Conservation (phyloP, 2,797 vertebrate genomes). For the Austrolebias charrua region DNA sequence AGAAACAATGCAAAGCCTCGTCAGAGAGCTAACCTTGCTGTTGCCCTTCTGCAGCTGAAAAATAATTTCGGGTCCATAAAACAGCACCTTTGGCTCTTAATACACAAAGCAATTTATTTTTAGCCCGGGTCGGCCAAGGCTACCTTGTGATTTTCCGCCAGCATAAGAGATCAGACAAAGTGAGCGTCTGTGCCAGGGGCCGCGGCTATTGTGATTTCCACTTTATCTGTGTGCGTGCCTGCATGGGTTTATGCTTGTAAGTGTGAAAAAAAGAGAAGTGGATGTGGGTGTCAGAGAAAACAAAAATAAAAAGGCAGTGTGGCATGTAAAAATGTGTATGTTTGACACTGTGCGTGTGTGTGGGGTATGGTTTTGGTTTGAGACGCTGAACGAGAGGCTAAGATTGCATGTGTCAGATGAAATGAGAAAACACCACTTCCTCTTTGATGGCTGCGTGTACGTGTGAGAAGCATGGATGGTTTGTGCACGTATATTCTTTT, state of each 20-base stretch:
- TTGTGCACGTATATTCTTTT: constrained; percentile 47
- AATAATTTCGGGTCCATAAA: constrained; percentile 36
- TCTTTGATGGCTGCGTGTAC: constrained; percentile 55
- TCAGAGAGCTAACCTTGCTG: constrained; percentile 27
- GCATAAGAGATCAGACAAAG: constrained; percentile 43
- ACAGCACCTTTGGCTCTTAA: constrained; percentile 19
- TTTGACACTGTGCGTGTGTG: constrained; percentile 45
- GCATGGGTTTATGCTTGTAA: constrained; percentile 34
- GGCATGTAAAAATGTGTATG: constrained; percentile 55
- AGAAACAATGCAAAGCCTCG: constrained; percentile 37
- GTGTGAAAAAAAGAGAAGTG: constrained; percentile 46
- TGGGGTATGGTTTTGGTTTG: constrained; percentile 54
- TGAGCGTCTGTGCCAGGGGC: constrained; percentile 30
- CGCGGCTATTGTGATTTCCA: constrained; percentile 29
- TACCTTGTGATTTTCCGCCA: constrained; percentile 51
- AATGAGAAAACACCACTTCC: constrained; percentile 74
- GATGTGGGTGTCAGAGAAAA: constrained; percentile 39
- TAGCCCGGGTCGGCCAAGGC: constrained; percentile 46
- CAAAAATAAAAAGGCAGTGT: constrained; percentile 23
- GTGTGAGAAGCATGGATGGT: constrained; percentile 55
- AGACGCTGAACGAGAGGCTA: constrained; percentile 49
- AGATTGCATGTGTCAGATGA: constrained; percentile 65
- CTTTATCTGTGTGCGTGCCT: constrained; percentile 25
- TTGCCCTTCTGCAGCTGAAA: constrained; percentile 21
- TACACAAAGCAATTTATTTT: constrained; percentile 45